phyloP scores from a whole-genome alignment of 1,140 invertebrate species.

The Trachelipus rathkii region DNA sequence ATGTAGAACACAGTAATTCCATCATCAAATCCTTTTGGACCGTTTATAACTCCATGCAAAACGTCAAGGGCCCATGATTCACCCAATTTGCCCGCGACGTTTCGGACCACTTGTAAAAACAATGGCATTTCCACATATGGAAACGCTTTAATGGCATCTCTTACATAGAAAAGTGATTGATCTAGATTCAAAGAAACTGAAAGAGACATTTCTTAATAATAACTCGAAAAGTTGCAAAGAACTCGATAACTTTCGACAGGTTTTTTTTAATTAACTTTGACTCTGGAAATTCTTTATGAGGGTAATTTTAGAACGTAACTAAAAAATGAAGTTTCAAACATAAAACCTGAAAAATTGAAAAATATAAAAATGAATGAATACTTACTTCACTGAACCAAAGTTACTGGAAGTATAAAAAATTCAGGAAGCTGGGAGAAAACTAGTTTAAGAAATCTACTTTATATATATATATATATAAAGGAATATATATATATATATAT shows the following conservation, averaged over 20 bases:
- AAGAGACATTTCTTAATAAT: conserved; percentile 58
- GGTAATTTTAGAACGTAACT: conserved; percentile 68
- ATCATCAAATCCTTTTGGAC: conserved; percentile 67
- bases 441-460: no score
- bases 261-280: conserved; percentile 32
- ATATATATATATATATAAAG: no score
- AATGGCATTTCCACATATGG: conserved; percentile 79
- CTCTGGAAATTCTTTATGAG: conserved; percentile 50
- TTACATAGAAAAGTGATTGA: conserved; percentile 73
- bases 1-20: conserved; percentile 74
- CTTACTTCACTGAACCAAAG: no score
- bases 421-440: no score
- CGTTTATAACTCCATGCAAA: conserved; percentile 81
- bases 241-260: conserved; percentile 29
- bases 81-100: conserved; percentile 60
- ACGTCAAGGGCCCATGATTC: conserved; percentile 62
- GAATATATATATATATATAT: no score
- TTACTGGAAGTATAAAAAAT: no score
- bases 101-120: conserved; percentile 73
- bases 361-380: no score
- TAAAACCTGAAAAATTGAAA: conserved; percentile 34
- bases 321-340: conserved; percentile 84
- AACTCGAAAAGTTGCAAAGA: conserved; percentile 50
- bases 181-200: conserved; percentile 69
- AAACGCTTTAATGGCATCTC: conserved; percentile 80